A percentile compares a stretch with the other conserved stretches of the same genome.
phyloP scores from a whole-genome alignment of 2,113 vertebrate genomes.

The Oryzias curvinotus region DNA sequence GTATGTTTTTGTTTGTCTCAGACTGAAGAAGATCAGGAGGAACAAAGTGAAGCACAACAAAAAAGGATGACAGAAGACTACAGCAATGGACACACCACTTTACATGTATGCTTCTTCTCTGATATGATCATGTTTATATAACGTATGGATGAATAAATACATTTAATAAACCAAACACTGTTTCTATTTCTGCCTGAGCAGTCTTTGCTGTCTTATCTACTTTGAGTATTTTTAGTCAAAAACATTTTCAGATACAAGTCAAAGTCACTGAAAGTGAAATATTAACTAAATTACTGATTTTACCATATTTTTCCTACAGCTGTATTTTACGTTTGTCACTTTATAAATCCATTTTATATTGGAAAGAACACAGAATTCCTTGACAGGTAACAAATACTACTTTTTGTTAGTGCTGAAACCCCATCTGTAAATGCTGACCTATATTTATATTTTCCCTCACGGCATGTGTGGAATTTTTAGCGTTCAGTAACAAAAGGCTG shows the following conservation, averaged over 20 bases:
- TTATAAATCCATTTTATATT: too few relatives aligned
- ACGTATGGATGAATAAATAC: not conserved
- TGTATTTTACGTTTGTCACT: too few relatives aligned
- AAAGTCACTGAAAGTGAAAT: not conserved
- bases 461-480: too few relatives aligned
- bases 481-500: too few relatives aligned
- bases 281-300: not conserved
- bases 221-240: not conserved
- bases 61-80: not conserved
- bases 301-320: not conserved
- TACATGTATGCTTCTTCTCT: not conserved
- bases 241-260: not conserved
- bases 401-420: too few relatives aligned
- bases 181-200: too few relatives aligned
- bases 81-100: too few relatives aligned
- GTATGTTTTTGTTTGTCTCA: conserved; percentile 3
- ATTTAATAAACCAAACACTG: not conserved
- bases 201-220: too few relatives aligned
- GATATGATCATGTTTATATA: not conserved
- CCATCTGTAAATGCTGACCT: too few relatives aligned
- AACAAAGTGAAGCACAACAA: conserved; percentile 8
- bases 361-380: too few relatives aligned
- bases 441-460: too few relatives aligned
- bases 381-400: too few relatives aligned
- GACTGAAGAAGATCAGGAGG: conserved; percentile 15